Conservation (phyloP, 1,140 invertebrate genomes). For the Helicoverpa armigera region DNA sequence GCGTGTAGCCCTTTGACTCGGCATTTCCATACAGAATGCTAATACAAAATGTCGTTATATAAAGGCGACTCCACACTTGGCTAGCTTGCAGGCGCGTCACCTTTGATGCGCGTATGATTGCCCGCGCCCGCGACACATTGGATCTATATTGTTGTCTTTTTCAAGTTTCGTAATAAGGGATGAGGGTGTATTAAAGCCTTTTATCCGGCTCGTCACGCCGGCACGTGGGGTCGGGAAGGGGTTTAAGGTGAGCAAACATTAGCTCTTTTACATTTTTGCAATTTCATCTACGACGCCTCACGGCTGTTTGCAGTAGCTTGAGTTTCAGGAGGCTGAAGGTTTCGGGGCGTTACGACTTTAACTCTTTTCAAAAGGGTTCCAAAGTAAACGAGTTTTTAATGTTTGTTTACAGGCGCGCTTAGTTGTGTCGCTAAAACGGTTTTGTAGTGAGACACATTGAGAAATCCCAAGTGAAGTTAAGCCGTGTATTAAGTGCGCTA, state of each 20-base stretch:
- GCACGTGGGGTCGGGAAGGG: conserved; percentile 83
- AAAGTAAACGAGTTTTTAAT: conserved; percentile 75
- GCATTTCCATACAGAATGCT: conserved; percentile 75
- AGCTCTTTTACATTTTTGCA: conserved; percentile 87
- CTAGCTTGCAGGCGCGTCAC: conserved; percentile 75
- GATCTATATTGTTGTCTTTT: conserved; percentile 86
- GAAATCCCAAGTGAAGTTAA: conserved; percentile 68
- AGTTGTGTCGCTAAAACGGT: conserved; percentile 50
- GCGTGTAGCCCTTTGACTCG: conserved; percentile 81
- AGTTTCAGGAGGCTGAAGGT: conserved; percentile 68
- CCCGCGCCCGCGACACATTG: conserved; percentile 85
- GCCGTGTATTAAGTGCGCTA: conserved; percentile 75
- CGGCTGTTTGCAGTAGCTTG: conserved; percentile 75
- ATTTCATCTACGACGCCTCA: conserved; percentile 82
- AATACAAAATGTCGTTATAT: conserved; percentile 73
- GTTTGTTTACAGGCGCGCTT: conserved; percentile 65
- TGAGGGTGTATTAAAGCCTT: conserved; percentile 87
- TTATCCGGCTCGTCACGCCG: conserved; percentile 86
- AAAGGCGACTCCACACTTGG: conserved; percentile 82
- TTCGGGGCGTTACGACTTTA: conserved; percentile 72
- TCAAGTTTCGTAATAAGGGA: conserved; percentile 87
- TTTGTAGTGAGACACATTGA: conserved; percentile 59
- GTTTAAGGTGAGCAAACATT: conserved; percentile 87
- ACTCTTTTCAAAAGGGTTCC: conserved; percentile 73
- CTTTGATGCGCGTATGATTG: conserved; percentile 86